Percentiles rank a stretch among this genome's conserved stretches.
Conservation (phyloP, 2,888 invertebrate species). For the Amiota mariae region DNA sequence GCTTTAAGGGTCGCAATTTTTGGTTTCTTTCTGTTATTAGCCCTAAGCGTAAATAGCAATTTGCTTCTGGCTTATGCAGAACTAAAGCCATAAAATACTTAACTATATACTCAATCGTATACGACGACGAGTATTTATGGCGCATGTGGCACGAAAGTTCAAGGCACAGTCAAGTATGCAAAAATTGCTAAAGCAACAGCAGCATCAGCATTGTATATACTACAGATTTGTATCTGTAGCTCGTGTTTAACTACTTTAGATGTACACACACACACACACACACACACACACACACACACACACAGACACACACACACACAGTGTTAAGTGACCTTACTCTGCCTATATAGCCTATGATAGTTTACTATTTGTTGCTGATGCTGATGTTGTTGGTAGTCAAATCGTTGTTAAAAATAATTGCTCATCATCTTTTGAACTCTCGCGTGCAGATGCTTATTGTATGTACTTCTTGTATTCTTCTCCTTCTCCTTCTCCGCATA, state of each 20-base stretch:
- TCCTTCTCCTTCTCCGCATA: not conserved
- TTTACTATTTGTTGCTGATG: not conserved
- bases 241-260: not conserved
- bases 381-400: not conserved
- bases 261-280: not conserved
- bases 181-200: not conserved
- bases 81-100: no score
- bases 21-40: no score
- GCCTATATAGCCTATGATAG: not conserved
- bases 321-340: constrained; percentile 13
- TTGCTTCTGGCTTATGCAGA: no score
- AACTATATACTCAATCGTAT: no score
- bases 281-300: no score
- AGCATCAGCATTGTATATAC: no score
- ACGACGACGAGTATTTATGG: not conserved
- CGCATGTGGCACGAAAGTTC: not conserved
- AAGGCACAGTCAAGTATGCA: constrained; percentile 11
- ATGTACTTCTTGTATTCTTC: not conserved
- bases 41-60: no score
- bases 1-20: no score
- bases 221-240: not conserved
- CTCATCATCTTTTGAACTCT: constrained; percentile 15
- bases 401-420: constrained; percentile 18
- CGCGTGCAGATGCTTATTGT: constrained; percentile 6
- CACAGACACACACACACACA: no score